A percentile compares a stretch with the other conserved stretches of the same genome.
phyloP scores from a whole-genome alignment of 2,888 invertebrate species.

The Polylopha cassiicola region DNA sequence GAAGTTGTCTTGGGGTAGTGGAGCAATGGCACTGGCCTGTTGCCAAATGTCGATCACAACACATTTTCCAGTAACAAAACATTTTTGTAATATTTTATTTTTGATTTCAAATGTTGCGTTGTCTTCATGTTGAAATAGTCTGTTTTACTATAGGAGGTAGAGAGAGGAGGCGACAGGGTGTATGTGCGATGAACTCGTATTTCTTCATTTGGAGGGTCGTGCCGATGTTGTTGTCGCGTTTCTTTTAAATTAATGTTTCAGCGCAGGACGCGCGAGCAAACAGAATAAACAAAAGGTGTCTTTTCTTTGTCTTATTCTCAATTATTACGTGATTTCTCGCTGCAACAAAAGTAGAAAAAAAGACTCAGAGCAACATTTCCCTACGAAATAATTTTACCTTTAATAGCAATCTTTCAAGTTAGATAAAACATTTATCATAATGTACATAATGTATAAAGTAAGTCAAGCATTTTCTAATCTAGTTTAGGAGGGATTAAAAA shows the following conservation, averaged over 20 bases:
- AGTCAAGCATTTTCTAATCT: too few species aligned
- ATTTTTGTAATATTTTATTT: conserved; percentile 60
- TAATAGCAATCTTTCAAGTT: too few species aligned
- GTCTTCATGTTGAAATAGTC: too few species aligned
- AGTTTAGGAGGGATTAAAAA: too few species aligned
- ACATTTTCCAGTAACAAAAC: conserved; percentile 63
- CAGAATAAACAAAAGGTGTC: neutral
- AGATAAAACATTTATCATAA: too few species aligned
- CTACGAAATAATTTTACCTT: too few species aligned
- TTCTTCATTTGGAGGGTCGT: conserved; percentile 23
- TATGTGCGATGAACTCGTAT: conserved; percentile 22
- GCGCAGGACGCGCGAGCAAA: conserved; percentile 1
- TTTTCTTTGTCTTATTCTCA: too few species aligned
- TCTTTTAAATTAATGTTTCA: conserved; percentile 19
- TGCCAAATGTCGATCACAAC: conserved; percentile 66
- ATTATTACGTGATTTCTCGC: too few species aligned
- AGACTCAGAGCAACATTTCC: too few species aligned
- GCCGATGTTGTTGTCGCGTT: conserved; percentile 21
- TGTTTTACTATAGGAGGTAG: conserved; percentile 2
- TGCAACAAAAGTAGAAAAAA: too few species aligned
- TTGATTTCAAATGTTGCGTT: conserved; percentile 25
- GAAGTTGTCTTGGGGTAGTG: conserved; percentile 63
- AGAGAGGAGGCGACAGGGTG: conserved; percentile 11
- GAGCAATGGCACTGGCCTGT: conserved; percentile 64
- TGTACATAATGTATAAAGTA: too few species aligned